Base-by-base conservation (phyloP, 2,888 invertebrate genomes). In the Lycia hirtaria region DNA sequence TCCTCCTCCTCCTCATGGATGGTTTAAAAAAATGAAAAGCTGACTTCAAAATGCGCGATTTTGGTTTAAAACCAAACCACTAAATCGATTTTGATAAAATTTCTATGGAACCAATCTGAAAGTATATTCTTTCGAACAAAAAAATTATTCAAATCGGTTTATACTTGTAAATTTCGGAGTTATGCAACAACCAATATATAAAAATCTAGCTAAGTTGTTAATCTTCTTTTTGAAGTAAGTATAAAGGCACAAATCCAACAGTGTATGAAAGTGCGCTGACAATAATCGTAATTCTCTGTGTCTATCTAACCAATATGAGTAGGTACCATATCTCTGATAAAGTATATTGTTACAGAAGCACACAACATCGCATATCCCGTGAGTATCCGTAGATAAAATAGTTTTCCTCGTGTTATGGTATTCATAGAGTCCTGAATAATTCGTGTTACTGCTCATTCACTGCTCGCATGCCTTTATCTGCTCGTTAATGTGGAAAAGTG, bases 381-480 rank as follows among this genome's bases (percentile, higher is more conserved):
- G 12, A 10, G 14, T 38, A 26, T 17, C 22, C 22, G n/a, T 12
- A 17, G n/a, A 35, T 26, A 22, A 35, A 47, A 50, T 58, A 33
- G 54, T 62, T 52, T 56, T 40, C 37, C 54, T 56, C 49, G 50
- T 54, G 41, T 54, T 62, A 56, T 56, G 41, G 61, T 58, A 67
- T 63, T 67, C 63, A 63, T 60, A 55, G 51, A 41, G 28, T 54
- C 26, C 57, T 67, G 55, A 65, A 67, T 64, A 54, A 67, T 67
- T 62, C 60, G 60, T 66, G 68, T 72, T 71, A 72, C 68, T 64
- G 73, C 71, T 76, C 72, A 71, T 71, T 71, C 65, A 64, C 65
- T 59, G 66, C 70, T 65, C 67, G 65, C 61, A 62, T 61, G 64
- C 65, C 61, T 68, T 75, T 73, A 73, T 76, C 68, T 71, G 61